These are phyloP conservation scores for Macrobrachium rosenbergii DNA, from an alignment of 1,140 invertebrate species.

Conservation along the genomic window DNA sequence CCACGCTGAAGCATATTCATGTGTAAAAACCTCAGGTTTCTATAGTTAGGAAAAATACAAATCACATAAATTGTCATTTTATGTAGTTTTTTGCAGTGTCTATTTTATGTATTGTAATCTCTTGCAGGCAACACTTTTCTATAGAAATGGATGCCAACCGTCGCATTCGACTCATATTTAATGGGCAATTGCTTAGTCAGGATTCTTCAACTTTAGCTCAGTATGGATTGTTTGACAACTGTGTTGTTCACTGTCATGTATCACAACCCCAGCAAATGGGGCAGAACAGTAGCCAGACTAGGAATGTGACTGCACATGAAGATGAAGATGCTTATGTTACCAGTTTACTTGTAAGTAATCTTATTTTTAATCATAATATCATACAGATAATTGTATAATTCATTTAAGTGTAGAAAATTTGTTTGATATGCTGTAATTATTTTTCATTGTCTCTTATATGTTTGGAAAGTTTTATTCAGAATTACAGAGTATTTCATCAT, in stretches of 20 bases:
- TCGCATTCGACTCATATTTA: slow-evolving; percentile 87
- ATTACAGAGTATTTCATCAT: too few relatives aligned
- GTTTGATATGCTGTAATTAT: neutral
- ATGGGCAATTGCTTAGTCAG: slow-evolving; percentile 85
- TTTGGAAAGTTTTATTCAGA: too few relatives aligned
- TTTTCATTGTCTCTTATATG: neutral
- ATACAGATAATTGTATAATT: too few relatives aligned
- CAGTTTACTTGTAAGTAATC: slow-evolving; percentile 41
- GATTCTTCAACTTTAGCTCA: slow-evolving; percentile 82
- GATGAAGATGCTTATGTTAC: slow-evolving; percentile 56
- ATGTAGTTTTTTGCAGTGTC: too few relatives aligned
- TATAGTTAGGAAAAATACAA: too few relatives aligned
- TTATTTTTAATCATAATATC: neutral
- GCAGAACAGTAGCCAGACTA: slow-evolving; percentile 1
- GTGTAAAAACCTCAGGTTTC: too few relatives aligned
- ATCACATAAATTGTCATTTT: too few relatives aligned
- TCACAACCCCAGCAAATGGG: slow-evolving; percentile 73
- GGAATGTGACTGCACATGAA: slow-evolving; percentile 39
- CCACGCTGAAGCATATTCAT: too few relatives aligned
- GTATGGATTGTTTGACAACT: slow-evolving; percentile 86
- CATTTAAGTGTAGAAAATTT: too few relatives aligned
- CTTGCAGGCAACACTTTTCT: slow-evolving; percentile 83
- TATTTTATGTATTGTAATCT: neutral
- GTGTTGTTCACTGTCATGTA: slow-evolving; percentile 89
- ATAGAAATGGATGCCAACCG: slow-evolving; percentile 82